Evolutionary conservation across 2,888 invertebrate genomes (phyloP), one percentile per base, ranked within the genome.

Genomic region (Spatulosminthurus flaviceps): DNA sequence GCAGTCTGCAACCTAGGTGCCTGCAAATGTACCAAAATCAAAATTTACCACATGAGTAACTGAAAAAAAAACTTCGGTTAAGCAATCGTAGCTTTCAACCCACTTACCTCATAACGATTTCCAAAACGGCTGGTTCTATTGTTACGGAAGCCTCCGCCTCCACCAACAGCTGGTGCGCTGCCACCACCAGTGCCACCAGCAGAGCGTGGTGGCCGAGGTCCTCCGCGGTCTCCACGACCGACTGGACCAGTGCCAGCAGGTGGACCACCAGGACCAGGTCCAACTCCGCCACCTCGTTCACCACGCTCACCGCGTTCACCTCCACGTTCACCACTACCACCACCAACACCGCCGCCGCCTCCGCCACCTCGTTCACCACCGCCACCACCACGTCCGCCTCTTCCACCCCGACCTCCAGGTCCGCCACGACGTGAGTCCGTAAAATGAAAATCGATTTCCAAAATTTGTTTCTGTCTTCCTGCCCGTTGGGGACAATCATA

Each of bases 401-500:
- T 84, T 13, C 85, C 85, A 28, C 86, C 84, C 21, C 86, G 85
- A 26, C 86, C 84, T n/a, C 87, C 87, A 11, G 87, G 84, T n/a
- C 86, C 86, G 82, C 93, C 92, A 86, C 94, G 92, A 85, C 93
- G 90, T 69, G 91, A 91, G 87, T 95, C 95, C 87, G 92, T 92
- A 89, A 95, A 95, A 86, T 94, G 94, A 88, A 95, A 94, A 88
- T 95, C 94, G 86, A 95, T 95, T 86, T 94, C 95, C 85, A 94
- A 89, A 86, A 95, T 91, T 86, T 93, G 94, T 89, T 95, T 95
- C 88, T 94, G 93, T 80, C 95, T 92, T 29, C 95, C 95, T 85
- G 93, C 94, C 86, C 94, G 93, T 89, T 95, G 94, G 82, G 94
- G 94, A 87, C 93, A 94, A 87, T 94, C 93, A 34, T 83, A 84